Evolutionary conservation across 2,888 invertebrate species (phyloP).

Genomic region (Eupithecia subfuscata): DNA sequence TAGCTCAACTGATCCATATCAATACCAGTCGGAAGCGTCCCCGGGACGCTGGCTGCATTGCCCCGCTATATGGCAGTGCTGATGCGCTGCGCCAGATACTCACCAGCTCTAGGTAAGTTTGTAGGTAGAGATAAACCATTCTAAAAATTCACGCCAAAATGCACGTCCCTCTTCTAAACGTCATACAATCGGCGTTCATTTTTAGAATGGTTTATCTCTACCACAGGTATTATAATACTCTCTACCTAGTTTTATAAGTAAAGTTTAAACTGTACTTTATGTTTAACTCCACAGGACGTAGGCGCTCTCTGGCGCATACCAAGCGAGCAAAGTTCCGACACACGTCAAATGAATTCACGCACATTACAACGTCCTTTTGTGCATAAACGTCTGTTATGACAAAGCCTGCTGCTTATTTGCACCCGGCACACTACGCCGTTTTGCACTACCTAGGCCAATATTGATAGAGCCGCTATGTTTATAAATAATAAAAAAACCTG

Average conservation of each 20-base stretch:
- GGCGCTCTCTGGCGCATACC: conserved; percentile 59
- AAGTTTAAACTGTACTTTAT: conserved; percentile 7
- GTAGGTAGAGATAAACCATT: too few species aligned
- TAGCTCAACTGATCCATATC: too few species aligned
- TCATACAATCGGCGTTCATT: too few species aligned
- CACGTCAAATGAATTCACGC: conserved; percentile 67
- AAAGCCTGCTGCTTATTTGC: conserved; percentile 2
- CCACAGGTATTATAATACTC: too few species aligned
- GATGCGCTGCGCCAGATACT: too few species aligned
- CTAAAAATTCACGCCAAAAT: too few species aligned
- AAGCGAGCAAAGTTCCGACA: conserved; percentile 64
- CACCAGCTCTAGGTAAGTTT: too few species aligned
- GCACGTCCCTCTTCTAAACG: too few species aligned
- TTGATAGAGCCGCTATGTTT: neutral
- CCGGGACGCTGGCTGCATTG: too few species aligned
- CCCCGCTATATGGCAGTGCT: too few species aligned
- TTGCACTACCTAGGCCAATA: neutral
- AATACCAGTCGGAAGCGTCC: too few species aligned
- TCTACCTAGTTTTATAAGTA: neutral
- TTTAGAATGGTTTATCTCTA: too few species aligned
- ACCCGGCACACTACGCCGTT: neutral
- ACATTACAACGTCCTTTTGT: conserved; percentile 29
- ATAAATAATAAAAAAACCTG: neutral
- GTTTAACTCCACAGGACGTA: conserved; percentile 36
- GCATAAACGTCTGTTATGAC: conserved; percentile 9